phyloP scores from a whole-genome alignment of 2,113 vertebrate species.

The Xerus inauris region DNA sequence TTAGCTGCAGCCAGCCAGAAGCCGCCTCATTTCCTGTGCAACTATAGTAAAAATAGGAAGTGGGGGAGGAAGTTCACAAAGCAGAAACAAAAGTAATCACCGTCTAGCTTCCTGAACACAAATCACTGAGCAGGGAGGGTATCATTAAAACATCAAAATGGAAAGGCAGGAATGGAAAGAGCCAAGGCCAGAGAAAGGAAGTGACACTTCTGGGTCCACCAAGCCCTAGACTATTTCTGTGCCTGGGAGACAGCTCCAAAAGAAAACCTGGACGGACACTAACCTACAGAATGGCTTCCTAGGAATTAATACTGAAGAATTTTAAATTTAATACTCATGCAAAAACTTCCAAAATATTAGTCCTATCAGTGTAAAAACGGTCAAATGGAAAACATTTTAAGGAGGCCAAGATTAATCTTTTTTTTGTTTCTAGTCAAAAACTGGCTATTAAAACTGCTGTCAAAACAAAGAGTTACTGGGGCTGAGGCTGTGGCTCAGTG shows the following conservation, averaged over 20 bases:
- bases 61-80: constrained; percentile 75
- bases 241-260: background rate
- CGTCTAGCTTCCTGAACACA: constrained; percentile 75
- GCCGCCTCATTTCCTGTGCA: constrained; percentile 72
- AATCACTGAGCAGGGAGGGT: constrained; percentile 64
- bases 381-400: constrained; percentile 1
- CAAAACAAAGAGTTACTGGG: too few species aligned
- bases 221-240: constrained; percentile 4
- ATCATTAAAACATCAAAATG: constrained; percentile 70
- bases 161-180: constrained; percentile 57
- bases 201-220: constrained; percentile 9
- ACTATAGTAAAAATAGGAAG: constrained; percentile 76
- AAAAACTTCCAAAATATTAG: constrained; percentile 12
- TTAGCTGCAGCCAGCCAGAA: constrained; percentile 60
- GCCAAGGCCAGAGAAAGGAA: constrained; percentile 66
- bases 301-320: constrained; percentile 23
- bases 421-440: background rate
- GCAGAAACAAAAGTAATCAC: constrained; percentile 81
- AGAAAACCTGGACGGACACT: constrained; percentile 36
- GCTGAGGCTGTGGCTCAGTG: background rate
- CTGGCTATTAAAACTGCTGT: background rate
- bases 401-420: background rate
- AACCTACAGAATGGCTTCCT: background rate
- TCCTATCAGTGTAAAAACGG: constrained; percentile 17
- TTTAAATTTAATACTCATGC: constrained; percentile 29